Conservation (phyloP, 2,113 vertebrate species). For the Gavia stellata region DNA sequence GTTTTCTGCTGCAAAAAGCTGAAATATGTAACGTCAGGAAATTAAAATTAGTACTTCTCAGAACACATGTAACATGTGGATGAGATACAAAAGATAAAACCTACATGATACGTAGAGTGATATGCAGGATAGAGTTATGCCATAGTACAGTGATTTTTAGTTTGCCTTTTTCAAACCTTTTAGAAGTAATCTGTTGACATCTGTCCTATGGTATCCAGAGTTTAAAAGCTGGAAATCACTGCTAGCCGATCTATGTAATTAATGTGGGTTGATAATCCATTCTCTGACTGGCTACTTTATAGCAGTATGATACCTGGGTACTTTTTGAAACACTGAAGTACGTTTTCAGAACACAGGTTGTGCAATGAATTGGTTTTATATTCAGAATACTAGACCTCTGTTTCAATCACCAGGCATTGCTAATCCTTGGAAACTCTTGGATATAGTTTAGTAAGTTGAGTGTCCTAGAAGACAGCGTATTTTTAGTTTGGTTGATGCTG, state of each 20-base stretch:
- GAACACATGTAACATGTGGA: neutral
- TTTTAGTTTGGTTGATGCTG: neutral
- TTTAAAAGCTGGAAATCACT: neutral
- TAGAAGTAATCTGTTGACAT: neutral
- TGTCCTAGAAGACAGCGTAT: neutral
- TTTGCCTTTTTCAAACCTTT: neutral
- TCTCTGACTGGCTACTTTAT: neutral
- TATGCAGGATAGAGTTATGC: neutral
- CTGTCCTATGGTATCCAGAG: neutral
- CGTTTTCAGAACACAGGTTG: neutral
- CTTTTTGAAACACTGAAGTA: neutral
- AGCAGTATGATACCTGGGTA: neutral
- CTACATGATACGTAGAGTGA: fast-evolving
- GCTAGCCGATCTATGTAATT: neutral
- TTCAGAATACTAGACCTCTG: neutral
- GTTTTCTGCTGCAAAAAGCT: neutral
- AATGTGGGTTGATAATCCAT: neutral
- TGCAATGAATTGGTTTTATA: neutral
- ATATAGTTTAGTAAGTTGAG: neutral
- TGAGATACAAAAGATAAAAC: neutral
- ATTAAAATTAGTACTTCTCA: neutral
- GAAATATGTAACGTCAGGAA: neutral
- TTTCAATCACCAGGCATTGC: neutral
- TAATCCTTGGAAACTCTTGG: neutral
- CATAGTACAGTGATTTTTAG: neutral